These are phyloP conservation scores for Xenopus petersii DNA, from an alignment of 2,797 vertebrate species.

Conservation along the genomic window DNA sequence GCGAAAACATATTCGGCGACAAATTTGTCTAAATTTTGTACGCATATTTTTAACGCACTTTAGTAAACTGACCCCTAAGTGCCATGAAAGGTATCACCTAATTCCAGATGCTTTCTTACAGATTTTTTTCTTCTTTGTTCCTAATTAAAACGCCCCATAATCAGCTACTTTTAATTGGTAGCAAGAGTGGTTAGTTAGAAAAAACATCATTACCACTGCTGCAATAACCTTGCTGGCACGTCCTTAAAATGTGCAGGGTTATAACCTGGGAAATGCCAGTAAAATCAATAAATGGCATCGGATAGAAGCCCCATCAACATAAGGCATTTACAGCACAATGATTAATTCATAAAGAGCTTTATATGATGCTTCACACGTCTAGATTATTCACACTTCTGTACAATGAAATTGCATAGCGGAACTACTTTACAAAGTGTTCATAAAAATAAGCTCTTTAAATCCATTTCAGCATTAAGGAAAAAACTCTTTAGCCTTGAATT, in stretches of 20 bases:
- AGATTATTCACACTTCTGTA: neutral
- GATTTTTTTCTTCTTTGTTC: no score
- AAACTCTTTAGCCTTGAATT: no score
- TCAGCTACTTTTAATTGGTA: no score
- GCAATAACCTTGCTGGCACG: conserved; percentile 31
- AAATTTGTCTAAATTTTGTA: no score
- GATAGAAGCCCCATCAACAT: conserved; percentile 29
- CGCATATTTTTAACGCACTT: no score
- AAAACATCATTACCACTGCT: conserved; percentile 3
- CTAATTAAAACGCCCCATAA: no score
- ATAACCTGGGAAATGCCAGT: conserved; percentile 33
- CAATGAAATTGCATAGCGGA: neutral
- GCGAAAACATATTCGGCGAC: no score
- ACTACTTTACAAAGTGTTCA: neutral
- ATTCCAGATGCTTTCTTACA: no score
- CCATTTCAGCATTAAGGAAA: conserved; percentile 8
- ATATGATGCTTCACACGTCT: conserved; percentile 7
- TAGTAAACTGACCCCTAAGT: no score
- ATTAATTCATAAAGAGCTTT: conserved; percentile 28
- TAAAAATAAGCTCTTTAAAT: conserved; percentile 13
- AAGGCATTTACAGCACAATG: conserved; percentile 21
- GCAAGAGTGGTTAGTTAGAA: conserved; percentile 16
- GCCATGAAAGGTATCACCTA: no score
- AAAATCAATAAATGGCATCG: conserved; percentile 46
- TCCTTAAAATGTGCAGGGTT: conserved; percentile 13